A percentile compares a stretch with the other conserved stretches of the same genome.
phyloP scores from a whole-genome alignment of 2,888 invertebrate genomes.

The Pegoplata infirma region DNA sequence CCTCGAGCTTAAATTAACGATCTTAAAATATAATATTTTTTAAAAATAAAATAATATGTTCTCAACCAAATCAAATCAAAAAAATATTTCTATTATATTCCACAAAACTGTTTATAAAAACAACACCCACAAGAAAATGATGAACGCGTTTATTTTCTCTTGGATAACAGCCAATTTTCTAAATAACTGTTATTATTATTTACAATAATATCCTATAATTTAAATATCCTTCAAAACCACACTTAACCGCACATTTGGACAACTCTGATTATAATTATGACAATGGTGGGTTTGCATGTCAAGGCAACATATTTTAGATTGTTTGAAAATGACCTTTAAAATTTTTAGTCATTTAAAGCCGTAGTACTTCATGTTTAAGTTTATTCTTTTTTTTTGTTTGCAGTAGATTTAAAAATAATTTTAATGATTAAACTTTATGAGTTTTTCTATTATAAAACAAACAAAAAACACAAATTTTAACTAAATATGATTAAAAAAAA shows the following conservation, averaged over 20 bases:
- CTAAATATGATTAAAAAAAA: neutral
- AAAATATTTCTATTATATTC: no score
- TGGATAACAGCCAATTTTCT: neutral
- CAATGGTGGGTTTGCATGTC: slow-evolving; percentile 57
- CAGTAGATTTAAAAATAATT: neutral
- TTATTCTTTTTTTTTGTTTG: neutral
- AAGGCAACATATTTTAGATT: slow-evolving; percentile 52
- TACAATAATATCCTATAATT: no score
- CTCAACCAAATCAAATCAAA: no score
- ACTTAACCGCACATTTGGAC: slow-evolving; percentile 1
- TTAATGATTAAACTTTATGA: slow-evolving; percentile 7
- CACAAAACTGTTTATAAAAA: no score
- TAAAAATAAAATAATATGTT: no score
- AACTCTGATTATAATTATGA: slow-evolving; percentile 44
- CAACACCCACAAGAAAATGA: no score
- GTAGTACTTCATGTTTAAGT: neutral
- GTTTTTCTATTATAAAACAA: neutral
- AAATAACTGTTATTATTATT: no score
- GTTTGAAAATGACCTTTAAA: slow-evolving; percentile 51
- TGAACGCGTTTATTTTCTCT: no score
- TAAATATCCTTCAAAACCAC: neutral
- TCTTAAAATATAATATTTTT: no score
- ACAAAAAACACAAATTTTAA: slow-evolving; percentile 15
- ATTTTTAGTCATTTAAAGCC: slow-evolving; percentile 33
- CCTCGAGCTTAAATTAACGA: no score